A percentile compares a stretch with the other conserved stretches of the same genome.
These are phyloP conservation scores for Phyllotis vaccarum DNA, from an alignment of 2,797 vertebrate genomes.

Conservation along the genomic window DNA sequence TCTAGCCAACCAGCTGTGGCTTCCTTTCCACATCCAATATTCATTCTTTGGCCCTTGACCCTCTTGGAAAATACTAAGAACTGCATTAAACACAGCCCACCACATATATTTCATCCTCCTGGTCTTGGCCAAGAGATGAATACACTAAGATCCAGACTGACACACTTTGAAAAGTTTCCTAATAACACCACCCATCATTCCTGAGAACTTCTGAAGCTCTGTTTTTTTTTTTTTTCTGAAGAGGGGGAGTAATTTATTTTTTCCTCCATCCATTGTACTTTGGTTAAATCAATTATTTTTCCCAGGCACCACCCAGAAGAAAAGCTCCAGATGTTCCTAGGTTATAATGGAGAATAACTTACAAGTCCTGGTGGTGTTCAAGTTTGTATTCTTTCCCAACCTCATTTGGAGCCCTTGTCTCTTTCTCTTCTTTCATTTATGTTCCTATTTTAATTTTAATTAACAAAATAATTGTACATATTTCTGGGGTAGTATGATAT, in stretches of 20 bases:
- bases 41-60: conserved; percentile 68
- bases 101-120: conserved; percentile 69
- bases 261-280: conserved; percentile 67
- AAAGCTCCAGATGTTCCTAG: conserved; percentile 72
- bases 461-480: neutral
- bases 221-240: conserved; percentile 8
- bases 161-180: conserved; percentile 56
- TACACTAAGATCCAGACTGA: conserved; percentile 51
- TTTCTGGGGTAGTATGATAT: neutral
- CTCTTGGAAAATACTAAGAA: conserved; percentile 69
- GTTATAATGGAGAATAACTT: conserved; percentile 58
- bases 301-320: conserved; percentile 69
- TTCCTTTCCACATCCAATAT: conserved; percentile 60
- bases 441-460: neutral
- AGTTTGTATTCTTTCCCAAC: conserved; percentile 19
- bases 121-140: conserved; percentile 55
- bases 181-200: conserved; percentile 49
- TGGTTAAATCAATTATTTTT: conserved; percentile 64
- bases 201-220: conserved; percentile 54
- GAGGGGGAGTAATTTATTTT: conserved; percentile 61
- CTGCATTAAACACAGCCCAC: conserved; percentile 38
- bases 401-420: neutral
- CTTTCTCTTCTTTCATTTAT: neutral
- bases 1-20: conserved; percentile 53
- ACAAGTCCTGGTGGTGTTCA: conserved; percentile 42